Conservation (phyloP, 2,797 vertebrate genomes). For the Cyclura pinguis region DNA sequence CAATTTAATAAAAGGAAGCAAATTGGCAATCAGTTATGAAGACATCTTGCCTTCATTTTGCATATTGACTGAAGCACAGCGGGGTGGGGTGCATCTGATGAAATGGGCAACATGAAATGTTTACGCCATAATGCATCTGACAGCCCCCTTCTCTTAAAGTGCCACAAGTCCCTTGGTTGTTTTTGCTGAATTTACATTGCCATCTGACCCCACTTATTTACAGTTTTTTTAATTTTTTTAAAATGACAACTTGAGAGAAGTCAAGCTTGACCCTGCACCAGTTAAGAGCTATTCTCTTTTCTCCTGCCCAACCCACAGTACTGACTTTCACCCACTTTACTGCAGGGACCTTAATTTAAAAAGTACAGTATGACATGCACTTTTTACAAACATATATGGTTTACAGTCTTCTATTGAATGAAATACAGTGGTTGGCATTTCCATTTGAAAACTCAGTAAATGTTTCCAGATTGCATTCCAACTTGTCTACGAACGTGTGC, state of each 20-base stretch:
- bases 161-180: too few relatives aligned
- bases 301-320: background rate
- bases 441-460: constrained; percentile 73
- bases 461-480: constrained; percentile 79
- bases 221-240: background rate
- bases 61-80: background rate
- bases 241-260: constrained; percentile 9
- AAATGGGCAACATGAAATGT: background rate
- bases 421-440: constrained; percentile 70
- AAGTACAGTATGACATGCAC: constrained; percentile 33
- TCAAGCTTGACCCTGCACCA: constrained; percentile 37
- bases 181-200: background rate
- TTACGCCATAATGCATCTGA: background rate
- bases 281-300: constrained; percentile 29
- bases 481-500: constrained; percentile 73
- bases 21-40: constrained; percentile 17
- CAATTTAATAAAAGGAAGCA: constrained; percentile 3
- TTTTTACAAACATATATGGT: constrained; percentile 54
- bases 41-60: constrained; percentile 7
- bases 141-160: background rate
- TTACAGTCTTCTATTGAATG: constrained; percentile 65
- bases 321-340: constrained; percentile 32
- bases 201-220: background rate
- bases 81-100: background rate
- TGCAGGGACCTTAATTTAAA: constrained; percentile 33